Base-by-base conservation (phyloP, 2,888 invertebrate species). In the Thereva nobilitata region DNA sequence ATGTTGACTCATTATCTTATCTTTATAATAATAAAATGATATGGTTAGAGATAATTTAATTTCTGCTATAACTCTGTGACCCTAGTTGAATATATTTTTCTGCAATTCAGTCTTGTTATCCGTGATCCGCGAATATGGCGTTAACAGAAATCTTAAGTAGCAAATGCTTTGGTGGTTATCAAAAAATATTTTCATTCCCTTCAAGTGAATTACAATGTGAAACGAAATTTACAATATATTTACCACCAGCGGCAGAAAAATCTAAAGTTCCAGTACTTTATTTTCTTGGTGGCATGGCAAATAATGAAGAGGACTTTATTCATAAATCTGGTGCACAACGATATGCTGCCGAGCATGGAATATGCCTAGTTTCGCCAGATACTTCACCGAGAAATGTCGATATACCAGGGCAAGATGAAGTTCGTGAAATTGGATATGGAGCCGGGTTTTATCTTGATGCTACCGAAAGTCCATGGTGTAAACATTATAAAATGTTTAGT, bases 371-470 rank as follows among this genome's bases (percentile, higher is more conserved):
- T 3, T 91, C 91, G 68, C 97, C 98, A 0, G 99, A 99, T 76
- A 99, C 98, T 0, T 97, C 97, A 72, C 98, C 98, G 1, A 85
- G 97, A 74, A 93, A 92, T 5, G 86, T 92, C 8, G 91, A 93
- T 73, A 86, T 99, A 67, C 88, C 91, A 10, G 97, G 96, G 0
- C 95, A 98, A 82, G 91, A 93, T 76, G 95, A 95, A 42, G 84
- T 86, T 12, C 97, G 92, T 87, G 97, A 97, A 81, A 95, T 99
- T 82, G 99, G 99, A 38, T 89, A 90, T 7, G 93, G 93, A 5
- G 98, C 98, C 70, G 95, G 97, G 0, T 97, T 97, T 80, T 99
- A 99, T 80, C 83, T 99, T 1, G 92, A 99, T 83, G 96, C 98
- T 4, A 88, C 89, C 0, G 85, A 89, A 73, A 89, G 90, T n/a